Evolutionary conservation across 2,888 invertebrate genomes (phyloP), one percentile per base, ranked within the genome.

Genomic region (Arge pagana): DNA sequence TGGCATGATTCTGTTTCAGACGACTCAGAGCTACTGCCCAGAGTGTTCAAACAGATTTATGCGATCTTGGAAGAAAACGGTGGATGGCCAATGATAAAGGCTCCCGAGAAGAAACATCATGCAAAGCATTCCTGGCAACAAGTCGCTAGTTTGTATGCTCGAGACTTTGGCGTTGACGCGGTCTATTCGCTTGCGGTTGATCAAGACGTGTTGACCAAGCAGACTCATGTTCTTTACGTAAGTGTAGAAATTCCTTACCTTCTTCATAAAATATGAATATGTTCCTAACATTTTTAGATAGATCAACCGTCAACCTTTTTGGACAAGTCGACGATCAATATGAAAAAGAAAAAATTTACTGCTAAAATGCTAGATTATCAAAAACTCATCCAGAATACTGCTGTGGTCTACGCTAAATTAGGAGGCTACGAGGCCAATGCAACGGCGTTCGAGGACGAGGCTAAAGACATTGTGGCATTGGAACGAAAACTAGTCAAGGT

Each of bases 21-120:
- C n/a, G 52, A 43, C 2, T 35, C 87, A 16, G 86, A 88, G 71
- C 68, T 64, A n/a, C n/a, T n/a, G n/a, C n/a, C n/a, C n/a, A 78
- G 81, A 41, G 85, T 84, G 16, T 76, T 85, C 35, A 74, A 78
- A 40, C 87, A 86, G 0, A 80, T 88, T 39, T 69, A 82, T 58
- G 66, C 73, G 1, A 71, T 82, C 5, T 74, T 89, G 3, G 63
- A 70, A 16, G 36, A 49, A 35, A 54, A 56, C 11, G 63, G 63
- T 24, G 62, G 62, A 3, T 62, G 62, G 63, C 62, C 63, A 13
- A 48, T 48, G 21, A 56, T 55, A 50, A 42, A 24, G 4, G 16
- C 43, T n/a, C 15, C 45, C 1, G 24, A 15, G 5, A 40, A 53
- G 36, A 49, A 37, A 40, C 31, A 13, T 78, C 77, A 77, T 35